Conservation (phyloP, 2,888 invertebrate genomes). For the Brachyptera risi region DNA sequence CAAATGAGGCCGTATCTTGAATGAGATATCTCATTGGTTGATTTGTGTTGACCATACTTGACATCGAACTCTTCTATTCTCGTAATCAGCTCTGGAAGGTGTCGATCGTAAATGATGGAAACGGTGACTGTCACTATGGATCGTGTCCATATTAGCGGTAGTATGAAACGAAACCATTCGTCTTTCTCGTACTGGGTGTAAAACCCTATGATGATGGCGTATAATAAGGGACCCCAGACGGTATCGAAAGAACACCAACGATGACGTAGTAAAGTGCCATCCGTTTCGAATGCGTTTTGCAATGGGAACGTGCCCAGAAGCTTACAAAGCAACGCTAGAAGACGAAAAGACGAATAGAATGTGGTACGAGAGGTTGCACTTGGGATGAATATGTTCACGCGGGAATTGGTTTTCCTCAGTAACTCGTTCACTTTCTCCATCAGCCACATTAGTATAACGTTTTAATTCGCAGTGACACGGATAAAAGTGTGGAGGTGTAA, state of each 20-base stretch:
- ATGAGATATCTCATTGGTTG: no score
- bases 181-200: background rate
- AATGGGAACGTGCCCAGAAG: slow-evolving; percentile 8
- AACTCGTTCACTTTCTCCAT: no score
- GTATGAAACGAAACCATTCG: background rate
- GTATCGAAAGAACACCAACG: background rate
- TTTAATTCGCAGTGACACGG: no score
- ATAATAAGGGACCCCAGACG: background rate
- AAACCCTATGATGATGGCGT: background rate
- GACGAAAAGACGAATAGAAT: no score
- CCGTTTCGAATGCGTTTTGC: background rate
- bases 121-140: background rate
- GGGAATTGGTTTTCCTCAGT: no score
- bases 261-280: background rate
- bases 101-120: background rate
- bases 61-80: background rate
- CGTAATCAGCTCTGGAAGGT: background rate
- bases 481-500: no score
- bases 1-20: no score
- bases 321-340: background rate
- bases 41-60: no score
- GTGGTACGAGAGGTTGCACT: no score
- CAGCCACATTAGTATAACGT: no score
- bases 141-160: background rate
- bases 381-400: no score